Evolutionary conservation across 1,140 invertebrate species (phyloP).

Genomic region (Drosophila triauraria): DNA sequence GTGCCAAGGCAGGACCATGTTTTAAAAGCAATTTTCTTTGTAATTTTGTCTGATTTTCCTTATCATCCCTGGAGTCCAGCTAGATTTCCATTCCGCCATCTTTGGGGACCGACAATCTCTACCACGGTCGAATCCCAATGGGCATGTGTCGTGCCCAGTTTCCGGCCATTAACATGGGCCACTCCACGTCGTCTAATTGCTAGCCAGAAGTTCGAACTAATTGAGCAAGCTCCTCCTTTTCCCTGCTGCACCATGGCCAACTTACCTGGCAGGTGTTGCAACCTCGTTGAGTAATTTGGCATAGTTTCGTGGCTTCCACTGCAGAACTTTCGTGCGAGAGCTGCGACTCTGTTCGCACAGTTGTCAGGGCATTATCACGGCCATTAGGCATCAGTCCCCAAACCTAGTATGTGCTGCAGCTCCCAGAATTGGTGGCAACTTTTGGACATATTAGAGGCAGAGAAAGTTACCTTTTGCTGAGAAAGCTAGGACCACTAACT

Average conservation of each 20-base stretch:
- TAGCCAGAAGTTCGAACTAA: conserved; percentile 53
- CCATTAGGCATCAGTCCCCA: conserved; percentile 43
- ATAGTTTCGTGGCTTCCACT: conserved; percentile 54
- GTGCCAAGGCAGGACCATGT: no score
- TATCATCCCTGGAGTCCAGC: no score
- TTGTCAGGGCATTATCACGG: conserved; percentile 61
- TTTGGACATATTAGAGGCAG: conserved; percentile 36
- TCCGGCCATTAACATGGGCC: conserved; percentile 43
- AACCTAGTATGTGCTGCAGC: conserved; percentile 26
- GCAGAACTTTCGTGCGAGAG: conserved; percentile 37
- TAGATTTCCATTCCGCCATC: background rate
- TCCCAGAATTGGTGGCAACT: conserved; percentile 32
- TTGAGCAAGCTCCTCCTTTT: conserved; percentile 34
- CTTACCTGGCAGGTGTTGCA: conserved; percentile 45
- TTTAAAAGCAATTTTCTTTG: background rate
- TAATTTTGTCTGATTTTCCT: background rate
- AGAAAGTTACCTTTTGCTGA: conserved; percentile 17
- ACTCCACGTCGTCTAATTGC: conserved; percentile 45
- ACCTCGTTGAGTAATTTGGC: conserved; percentile 50
- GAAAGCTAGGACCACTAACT: background rate
- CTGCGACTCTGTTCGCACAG: conserved; percentile 31
- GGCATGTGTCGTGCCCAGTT: conserved; percentile 5
- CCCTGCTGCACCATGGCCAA: conserved; percentile 16
- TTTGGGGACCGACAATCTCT: background rate
- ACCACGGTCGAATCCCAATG: background rate